Conservation (phyloP, 2,888 invertebrate genomes). For the Drosophila kanekoi region DNA sequence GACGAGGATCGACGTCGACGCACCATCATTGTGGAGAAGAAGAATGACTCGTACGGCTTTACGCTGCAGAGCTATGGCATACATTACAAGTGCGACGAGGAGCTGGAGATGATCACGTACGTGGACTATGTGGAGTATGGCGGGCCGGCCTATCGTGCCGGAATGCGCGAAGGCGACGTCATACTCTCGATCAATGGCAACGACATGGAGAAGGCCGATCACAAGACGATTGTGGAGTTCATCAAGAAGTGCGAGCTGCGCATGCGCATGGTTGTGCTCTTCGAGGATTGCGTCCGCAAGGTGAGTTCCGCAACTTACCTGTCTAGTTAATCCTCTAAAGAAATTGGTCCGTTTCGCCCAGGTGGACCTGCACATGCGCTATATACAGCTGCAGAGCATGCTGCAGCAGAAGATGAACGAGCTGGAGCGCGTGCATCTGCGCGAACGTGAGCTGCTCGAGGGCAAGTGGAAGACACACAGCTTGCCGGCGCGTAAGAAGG, state of each 20-base stretch:
- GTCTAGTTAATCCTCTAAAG: not conserved
- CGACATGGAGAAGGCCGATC: conserved; percentile 97
- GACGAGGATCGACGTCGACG: conserved; percentile 95
- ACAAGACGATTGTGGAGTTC: conserved; percentile 95
- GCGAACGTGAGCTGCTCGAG: conserved; percentile 93
- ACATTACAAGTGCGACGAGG: conserved; percentile 96
- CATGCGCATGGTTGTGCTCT: conserved; percentile 98
- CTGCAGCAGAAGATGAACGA: conserved; percentile 94
- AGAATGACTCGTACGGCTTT: conserved; percentile 96
- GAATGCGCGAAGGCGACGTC: conserved; percentile 98
- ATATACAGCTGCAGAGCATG: conserved; percentile 94
- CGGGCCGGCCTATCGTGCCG: conserved; percentile 96
- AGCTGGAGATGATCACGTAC: conserved; percentile 98
- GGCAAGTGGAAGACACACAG: conserved; percentile 96
- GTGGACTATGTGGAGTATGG: conserved; percentile 98
- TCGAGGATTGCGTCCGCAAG: conserved; percentile 98
- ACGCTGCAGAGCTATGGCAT: conserved; percentile 99
- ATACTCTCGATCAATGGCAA: conserved; percentile 98
- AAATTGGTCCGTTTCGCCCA: conserved; percentile 15
- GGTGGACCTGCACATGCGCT: conserved; percentile 95
- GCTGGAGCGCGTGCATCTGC: conserved; percentile 91
- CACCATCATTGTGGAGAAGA: conserved; percentile 96
- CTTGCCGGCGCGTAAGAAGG: conserved; percentile 93
- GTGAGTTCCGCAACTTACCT: conserved; percentile 84
- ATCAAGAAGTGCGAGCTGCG: conserved; percentile 95